Conservation (phyloP, 2,113 vertebrate species). For the Pterophyllum scalare region DNA sequence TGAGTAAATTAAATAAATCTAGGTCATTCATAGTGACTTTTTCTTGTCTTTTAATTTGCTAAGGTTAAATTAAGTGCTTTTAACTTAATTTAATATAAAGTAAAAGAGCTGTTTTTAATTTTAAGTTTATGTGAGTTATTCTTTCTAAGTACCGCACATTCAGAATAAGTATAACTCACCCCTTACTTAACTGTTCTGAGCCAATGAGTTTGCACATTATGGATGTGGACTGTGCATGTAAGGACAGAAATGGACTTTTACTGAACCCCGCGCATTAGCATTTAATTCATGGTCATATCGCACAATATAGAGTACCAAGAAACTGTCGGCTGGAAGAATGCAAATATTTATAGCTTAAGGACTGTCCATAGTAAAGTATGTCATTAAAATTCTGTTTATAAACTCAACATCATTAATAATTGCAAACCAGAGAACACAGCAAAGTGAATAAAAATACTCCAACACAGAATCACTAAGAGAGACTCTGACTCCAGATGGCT, state of each 20-base stretch:
- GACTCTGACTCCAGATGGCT: background rate
- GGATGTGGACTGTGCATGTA: background rate
- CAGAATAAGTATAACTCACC: background rate
- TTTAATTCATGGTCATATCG: background rate
- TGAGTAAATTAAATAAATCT: background rate
- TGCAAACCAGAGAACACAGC: too few species aligned
- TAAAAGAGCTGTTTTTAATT: too few species aligned
- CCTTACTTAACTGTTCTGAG: background rate
- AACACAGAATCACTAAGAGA: background rate
- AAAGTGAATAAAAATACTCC: background rate
- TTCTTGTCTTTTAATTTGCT: background rate
- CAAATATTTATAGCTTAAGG: background rate
- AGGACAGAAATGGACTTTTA: too few species aligned
- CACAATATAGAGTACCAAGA: background rate
- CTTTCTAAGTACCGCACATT: background rate
- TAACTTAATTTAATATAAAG: too few species aligned
- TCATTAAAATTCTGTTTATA: background rate
- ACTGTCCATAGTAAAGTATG: background rate
- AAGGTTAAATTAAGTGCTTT: background rate
- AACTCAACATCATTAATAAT: too few species aligned
- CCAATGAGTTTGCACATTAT: background rate
- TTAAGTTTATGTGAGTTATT: too few species aligned
- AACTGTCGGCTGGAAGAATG: background rate
- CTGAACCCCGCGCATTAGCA: background rate
- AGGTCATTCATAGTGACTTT: background rate